Conservation (phyloP, 2,888 invertebrate species). For the Mantis religiosa region DNA sequence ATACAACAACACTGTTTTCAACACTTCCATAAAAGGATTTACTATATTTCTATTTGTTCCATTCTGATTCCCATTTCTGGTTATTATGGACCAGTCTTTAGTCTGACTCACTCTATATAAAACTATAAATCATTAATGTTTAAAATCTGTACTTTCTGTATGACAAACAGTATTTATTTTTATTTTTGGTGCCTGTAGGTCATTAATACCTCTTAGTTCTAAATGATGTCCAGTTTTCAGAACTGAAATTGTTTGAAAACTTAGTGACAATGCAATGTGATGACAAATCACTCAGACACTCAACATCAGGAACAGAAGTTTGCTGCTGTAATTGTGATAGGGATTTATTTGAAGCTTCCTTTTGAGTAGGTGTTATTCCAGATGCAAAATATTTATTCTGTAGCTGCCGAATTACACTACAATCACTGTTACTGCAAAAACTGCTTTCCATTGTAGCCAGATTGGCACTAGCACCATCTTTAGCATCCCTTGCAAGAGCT, state of each 20-base stretch:
- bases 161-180: neutral
- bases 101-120: too few species aligned
- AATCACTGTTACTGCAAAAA: too few species aligned
- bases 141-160: neutral
- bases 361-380: neutral
- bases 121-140: neutral
- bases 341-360: neutral
- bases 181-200: neutral
- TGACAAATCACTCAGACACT: neutral
- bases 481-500: too few species aligned
- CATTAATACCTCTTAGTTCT: neutral
- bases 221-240: neutral
- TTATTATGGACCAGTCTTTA: too few species aligned
- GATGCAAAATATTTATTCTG: neutral
- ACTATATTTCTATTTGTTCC: too few species aligned
- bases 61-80: too few species aligned
- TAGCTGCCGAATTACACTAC: neutral
- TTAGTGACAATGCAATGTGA: neutral
- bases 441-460: too few species aligned
- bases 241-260: neutral
- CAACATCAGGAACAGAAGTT: neutral
- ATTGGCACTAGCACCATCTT: too few species aligned
- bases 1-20: too few species aligned
- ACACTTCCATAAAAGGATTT: too few species aligned
- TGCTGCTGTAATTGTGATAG: neutral